Evolutionary conservation across 2,113 vertebrate genomes (phyloP), one percentile per base, ranked within the genome.

Genomic region (Hippocampus mohnikei): DNA sequence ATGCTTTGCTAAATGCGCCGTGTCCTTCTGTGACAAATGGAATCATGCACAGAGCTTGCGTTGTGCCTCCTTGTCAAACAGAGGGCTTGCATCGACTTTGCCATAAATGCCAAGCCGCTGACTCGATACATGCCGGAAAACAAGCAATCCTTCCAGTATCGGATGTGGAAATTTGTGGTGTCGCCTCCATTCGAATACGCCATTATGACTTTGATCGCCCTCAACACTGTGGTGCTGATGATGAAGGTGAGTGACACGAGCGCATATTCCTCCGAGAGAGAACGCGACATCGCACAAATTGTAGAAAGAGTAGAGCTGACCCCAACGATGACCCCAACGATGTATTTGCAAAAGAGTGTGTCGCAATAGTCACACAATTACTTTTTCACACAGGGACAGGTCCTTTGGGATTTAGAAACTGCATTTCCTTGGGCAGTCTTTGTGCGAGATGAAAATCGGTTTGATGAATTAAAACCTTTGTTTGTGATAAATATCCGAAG

Each of bases 1-100:
- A 11, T 11, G 52, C 10, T 55, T 55, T 56, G 69, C 48, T 53
- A 2, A 53, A 52, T 25, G 33, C 59, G 59, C 64, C 29, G 58
- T n/a, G 56, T 8, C 72, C 52, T 75, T 23, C 15, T 73, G 42
- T 64, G 20, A 67, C 13, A 55, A 63, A 52, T 55, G 7, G 21
- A 69, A 69, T 70, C 29, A 40, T 20, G 69, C 55, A 52, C 66
- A 1, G 1, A 40, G 23, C 56, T 56, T 75, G 37, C 77, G 15
- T 71, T 68, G 80, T 63, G 68, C 83, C 25, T 68, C 25, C n/a
- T 33, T 59, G 13, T 71, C 71, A 33, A 72, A 77, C 92, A 99
- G 97, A 94, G 97, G 87, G 97, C 97, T 37, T 98, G 97, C 76
- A 98, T 99, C 11, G 97, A 98, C 93, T 99, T 98, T 42, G 95